Evolutionary conservation across 2,113 vertebrate species (phyloP), one percentile per base, ranked within the genome.

Genomic region (Larimichthys crocea): DNA sequence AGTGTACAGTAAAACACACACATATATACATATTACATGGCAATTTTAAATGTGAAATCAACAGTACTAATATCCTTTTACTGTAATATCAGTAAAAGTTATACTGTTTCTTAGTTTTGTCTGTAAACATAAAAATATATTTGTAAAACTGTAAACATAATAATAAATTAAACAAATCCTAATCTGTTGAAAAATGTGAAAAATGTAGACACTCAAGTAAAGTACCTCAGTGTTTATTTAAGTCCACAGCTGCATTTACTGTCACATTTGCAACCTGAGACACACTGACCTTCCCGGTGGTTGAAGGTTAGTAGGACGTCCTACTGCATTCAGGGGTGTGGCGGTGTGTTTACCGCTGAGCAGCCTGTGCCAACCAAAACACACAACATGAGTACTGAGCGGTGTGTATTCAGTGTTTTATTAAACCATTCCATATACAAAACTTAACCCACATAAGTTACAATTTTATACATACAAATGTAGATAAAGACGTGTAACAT

Each of bases 381-480:
- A 82, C 15, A 65, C 60, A 12, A 42, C 42, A 74, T 14, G n/a
- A 22, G 10, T 2, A 49, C 55, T 7, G 22, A n/a, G 15, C 35
- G 40, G 8, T 64, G 16, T 82, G 44, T 77, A 80, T 74, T 89
- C 24, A 61, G 71, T 5, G 22, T 88, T 95, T 95, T 94, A 94
- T 91, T 94, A 89, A 91, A 91, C 87, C 72, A 78, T 81, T 86
- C 61, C 74, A 84, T 82, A 91, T 93, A 93, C 68, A 94, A 93
- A 94, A 89, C 72, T 26, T 76, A 75, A 74, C 49, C 84, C 64
- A 69, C 63, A 84, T 87, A 82, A 86, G 61, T 86, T 83, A 89
- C 72, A 87, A 76, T 88, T 88, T 64, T 86, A 68, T 85, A 83
- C 72, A 92, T 82, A 90, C n/a, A 66, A 61, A 76, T 87, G 57